Evolutionary conservation across 2,113 vertebrate genomes (phyloP), one percentile per base, ranked within the genome.

Genomic region (Ictidomys tridecemlineatus): DNA sequence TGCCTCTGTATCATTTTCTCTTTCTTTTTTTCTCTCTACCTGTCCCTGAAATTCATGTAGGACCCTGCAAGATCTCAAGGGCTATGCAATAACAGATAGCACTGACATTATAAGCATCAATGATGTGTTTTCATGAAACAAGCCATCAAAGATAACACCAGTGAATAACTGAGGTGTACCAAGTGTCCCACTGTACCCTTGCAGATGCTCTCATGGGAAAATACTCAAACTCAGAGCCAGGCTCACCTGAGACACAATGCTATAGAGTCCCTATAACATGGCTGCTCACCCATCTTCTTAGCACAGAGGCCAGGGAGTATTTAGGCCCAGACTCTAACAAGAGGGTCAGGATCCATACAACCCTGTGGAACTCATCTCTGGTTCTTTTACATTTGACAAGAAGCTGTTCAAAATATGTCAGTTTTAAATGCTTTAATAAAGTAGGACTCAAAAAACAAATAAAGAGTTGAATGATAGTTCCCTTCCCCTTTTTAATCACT

Each of bases 391-490:
- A 45, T 24, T 24, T 37, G 86, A 65, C n/a, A 32, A 2, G 72
- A 56, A 20, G 22, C 69, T 76, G 18, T 39, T 87, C 24, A 42
- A 74, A 89, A 53, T 11, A 53, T 17, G 70, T 53, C 51, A 42
- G 26, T 89, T 89, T 26, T 39, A 92, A 92, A 93, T 26, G 39
- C 32, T 72, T 48, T 69, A 79, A 96, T 70, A 76, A 90, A 96
- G 85, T 39, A 93, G 48, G 94, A 90, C 95, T 77, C 37, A 95
- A 94, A 91, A 86, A 5, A 30, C 88, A 88, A 89, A 92, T 73
- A 80, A 88, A n/a, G 24, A 88, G 48, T 4, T 83, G 86, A 73
- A 73, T 24, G 53, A 53, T 8, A 42, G 65, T 69, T 34, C 45
- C 26, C 18, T 72, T 67, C 58, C 39, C 9, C 34, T 67, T 92